Percentiles rank a stretch among this genome's conserved stretches.
These are phyloP conservation scores for Drosophila dunni DNA, from an alignment of 1,140 invertebrate species.

Conservation along the genomic window DNA sequence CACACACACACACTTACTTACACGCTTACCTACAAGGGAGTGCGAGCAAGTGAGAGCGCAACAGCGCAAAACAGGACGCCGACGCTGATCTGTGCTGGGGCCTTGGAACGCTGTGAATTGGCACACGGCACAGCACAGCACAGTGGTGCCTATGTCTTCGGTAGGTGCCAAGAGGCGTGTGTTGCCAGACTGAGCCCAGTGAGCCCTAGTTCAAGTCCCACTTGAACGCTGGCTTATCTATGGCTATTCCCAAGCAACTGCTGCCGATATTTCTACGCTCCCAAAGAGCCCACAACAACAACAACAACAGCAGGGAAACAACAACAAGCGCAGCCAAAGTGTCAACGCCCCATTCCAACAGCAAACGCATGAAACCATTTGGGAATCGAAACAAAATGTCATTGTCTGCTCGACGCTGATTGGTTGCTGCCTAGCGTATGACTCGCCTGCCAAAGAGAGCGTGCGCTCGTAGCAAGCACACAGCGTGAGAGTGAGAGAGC, in stretches of 20 bases:
- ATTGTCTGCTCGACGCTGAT: constrained; percentile 59
- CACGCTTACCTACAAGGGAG: not conserved
- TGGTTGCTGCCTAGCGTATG: constrained; percentile 39
- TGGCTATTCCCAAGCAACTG: constrained; percentile 47
- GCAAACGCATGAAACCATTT: constrained; percentile 40
- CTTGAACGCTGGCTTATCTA: constrained; percentile 42
- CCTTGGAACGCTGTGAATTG: constrained; percentile 67
- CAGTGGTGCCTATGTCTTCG: constrained; percentile 22
- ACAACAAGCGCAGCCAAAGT: constrained; percentile 39
- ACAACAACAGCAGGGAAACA: not conserved
- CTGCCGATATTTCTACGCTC: constrained; percentile 30
- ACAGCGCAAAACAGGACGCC: constrained; percentile 32
- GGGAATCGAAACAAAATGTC: constrained; percentile 67
- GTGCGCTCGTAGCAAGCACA: not conserved
- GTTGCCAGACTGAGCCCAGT: constrained; percentile 32
- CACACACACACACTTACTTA: not conserved
- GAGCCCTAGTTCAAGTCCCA: constrained; percentile 37
- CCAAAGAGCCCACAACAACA: constrained; percentile 1
- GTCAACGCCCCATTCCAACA: constrained; percentile 68
- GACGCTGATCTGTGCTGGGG: constrained; percentile 45
- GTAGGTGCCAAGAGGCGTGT: constrained; percentile 30
- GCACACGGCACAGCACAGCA: constrained; percentile 43
- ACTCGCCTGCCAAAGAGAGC: constrained; percentile 45
- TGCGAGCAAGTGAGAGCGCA: constrained; percentile 13
- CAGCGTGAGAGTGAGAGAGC: constrained; percentile 5